Conservation (phyloP, 2,113 vertebrate genomes). For the Semnopithecus entellus region DNA sequence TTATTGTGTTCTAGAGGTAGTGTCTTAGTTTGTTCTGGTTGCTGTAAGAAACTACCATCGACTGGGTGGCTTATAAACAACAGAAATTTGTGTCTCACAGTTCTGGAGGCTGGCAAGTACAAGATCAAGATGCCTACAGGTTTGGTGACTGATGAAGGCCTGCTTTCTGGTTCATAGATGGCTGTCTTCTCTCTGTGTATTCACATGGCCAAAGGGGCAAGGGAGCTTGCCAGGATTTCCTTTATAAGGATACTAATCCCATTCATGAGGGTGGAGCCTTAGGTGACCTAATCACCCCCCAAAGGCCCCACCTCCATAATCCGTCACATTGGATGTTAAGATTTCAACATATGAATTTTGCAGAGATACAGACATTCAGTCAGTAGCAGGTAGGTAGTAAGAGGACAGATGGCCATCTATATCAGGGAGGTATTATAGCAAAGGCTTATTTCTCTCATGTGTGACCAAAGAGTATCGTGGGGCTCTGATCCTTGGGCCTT, state of each 20-base stretch:
- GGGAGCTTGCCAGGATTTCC: neutral
- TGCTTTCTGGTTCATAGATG: neutral
- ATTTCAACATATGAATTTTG: neutral
- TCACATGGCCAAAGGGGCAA: neutral
- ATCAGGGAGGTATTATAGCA: constrained; percentile 7
- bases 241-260: neutral
- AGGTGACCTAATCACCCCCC: neutral
- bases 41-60: neutral
- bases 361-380: neutral
- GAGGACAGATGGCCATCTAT: neutral
- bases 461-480: neutral
- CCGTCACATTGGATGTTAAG: neutral
- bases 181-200: neutral
- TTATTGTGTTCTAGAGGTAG: constrained; percentile 2
- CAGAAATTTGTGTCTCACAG: neutral
- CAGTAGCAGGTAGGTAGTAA: neutral
- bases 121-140: neutral
- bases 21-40: neutral
- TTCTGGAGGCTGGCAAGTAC: neutral
- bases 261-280: neutral
- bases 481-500: constrained; percentile 11
- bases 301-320: neutral
- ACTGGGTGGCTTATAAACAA: neutral
- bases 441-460: constrained; percentile 30
- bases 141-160: neutral